Evolutionary conservation across 1,140 invertebrate genomes (phyloP).

Genomic region (Pseudomyrmex gracilis): DNA sequence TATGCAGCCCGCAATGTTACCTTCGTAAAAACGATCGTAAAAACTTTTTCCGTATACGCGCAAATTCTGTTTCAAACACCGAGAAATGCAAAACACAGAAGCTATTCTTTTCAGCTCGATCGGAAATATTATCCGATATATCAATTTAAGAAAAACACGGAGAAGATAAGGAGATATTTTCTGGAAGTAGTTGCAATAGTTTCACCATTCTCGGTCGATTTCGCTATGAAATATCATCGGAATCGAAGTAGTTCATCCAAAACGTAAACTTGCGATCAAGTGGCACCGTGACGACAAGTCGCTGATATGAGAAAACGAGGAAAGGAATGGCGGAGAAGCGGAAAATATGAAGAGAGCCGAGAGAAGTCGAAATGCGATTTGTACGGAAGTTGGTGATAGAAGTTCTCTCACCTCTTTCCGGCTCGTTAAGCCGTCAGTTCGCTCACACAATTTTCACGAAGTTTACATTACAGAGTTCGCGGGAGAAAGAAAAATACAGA

Average conservation of each 20-base stretch:
- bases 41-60: constrained; percentile 10
- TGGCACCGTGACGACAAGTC: constrained; percentile 22
- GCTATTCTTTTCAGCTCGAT: not conserved
- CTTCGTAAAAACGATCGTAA: too few species aligned
- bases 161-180: not conserved
- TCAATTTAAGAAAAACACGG: not conserved
- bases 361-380: constrained; percentile 56
- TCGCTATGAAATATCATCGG: not conserved
- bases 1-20: not conserved
- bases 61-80: not conserved
- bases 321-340: not conserved
- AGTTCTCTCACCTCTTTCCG: constrained; percentile 35
- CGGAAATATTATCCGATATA: not conserved
- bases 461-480: constrained; percentile 25
- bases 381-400: constrained; percentile 31
- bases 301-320: constrained; percentile 19
- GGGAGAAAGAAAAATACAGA: constrained; percentile 39
- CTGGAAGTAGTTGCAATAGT: not conserved
- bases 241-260: not conserved
- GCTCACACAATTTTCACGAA: not conserved
- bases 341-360: constrained; percentile 26
- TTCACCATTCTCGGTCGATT: not conserved
- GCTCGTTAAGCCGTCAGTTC: constrained; percentile 48
- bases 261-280: not conserved
- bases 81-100: not conserved